Evolutionary conservation across 2,888 invertebrate species (phyloP).

Genomic region (Lordiphosa fenestrarum): DNA sequence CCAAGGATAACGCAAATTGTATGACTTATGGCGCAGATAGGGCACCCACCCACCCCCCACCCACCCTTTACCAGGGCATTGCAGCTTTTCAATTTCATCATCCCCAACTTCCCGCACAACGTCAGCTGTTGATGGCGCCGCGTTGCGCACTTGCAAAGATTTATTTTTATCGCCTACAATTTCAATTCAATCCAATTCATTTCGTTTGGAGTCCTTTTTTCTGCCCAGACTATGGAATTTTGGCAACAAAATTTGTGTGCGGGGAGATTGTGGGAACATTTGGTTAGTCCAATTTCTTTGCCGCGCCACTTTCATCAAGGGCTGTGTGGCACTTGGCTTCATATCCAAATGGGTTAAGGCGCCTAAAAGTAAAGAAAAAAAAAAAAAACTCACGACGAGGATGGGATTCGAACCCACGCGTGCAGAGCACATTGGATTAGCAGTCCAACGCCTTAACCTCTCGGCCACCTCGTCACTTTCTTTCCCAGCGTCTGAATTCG

Average conservation of each 20-base stretch:
- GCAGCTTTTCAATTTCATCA: constrained; percentile 42
- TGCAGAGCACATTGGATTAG: constrained; percentile 92
- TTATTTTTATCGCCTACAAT: constrained; percentile 79
- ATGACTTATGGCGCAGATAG: constrained; percentile 58
- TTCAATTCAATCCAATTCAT: constrained; percentile 75
- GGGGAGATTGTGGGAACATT: constrained; percentile 32
- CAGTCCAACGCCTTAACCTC: constrained; percentile 93
- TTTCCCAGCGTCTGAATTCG: neutral
- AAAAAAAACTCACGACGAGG: constrained; percentile 82
- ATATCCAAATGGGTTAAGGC: constrained; percentile 41
- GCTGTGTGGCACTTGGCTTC: constrained; percentile 31
- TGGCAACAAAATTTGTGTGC: constrained; percentile 23
- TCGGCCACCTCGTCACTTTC: constrained; percentile 88
- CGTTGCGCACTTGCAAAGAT: constrained; percentile 72
- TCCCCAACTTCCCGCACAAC: constrained; percentile 31
- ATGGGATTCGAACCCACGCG: constrained; percentile 93
- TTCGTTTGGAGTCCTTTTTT: constrained; percentile 37
- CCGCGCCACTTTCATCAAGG: constrained; percentile 45
- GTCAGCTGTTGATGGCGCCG: constrained; percentile 67
- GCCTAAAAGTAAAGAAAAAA: neutral
- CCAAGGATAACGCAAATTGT: constrained; percentile 69
- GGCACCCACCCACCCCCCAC: constrained; percentile 2
- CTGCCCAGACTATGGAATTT: constrained; percentile 23
- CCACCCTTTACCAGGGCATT: constrained; percentile 19
- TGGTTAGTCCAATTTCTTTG: constrained; percentile 22